Percentiles rank a stretch among this genome's conserved stretches.
Evolutionary conservation across 2,888 invertebrate genomes (phyloP).

Genomic region (Eudasyphora cyanicolor): DNA sequence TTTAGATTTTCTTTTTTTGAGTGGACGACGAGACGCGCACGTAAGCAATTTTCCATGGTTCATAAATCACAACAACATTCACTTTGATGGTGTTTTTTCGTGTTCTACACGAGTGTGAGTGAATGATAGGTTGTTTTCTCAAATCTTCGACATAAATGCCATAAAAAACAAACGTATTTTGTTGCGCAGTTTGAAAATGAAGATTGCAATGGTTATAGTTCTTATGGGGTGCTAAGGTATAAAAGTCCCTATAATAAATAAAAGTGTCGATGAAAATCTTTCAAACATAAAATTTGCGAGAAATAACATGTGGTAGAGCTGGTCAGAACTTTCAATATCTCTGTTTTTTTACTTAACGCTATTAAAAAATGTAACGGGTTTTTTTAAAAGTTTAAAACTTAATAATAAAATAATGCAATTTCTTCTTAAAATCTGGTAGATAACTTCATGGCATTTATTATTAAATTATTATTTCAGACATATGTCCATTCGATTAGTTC

Average conservation of each 20-base stretch:
- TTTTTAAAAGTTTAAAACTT: too few species aligned
- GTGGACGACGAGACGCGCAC: constrained; percentile 37
- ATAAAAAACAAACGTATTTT: not conserved
- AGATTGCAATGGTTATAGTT: not conserved
- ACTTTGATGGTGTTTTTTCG: constrained; percentile 16
- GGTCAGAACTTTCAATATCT: too few species aligned
- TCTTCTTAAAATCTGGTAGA: too few species aligned
- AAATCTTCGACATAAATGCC: constrained; percentile 36
- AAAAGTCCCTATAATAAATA: not conserved
- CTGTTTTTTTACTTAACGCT: too few species aligned
- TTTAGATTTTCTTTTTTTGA: constrained; percentile 38
- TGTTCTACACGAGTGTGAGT: not conserved
- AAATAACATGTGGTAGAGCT: not conserved
- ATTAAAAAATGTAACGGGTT: too few species aligned
- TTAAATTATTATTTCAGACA: too few species aligned
- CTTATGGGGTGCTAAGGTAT: not conserved
- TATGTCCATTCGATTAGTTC: too few species aligned
- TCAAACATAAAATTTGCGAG: not conserved
- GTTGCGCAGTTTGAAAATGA: too few species aligned
- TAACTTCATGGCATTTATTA: too few species aligned
- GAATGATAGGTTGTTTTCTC: constrained; percentile 26
- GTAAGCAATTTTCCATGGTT: constrained; percentile 58
- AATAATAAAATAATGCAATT: too few species aligned
- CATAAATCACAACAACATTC: constrained; percentile 60
- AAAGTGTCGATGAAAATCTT: not conserved